Conservation (phyloP, 2,797 vertebrate species). For the Pachyuromys duprasi region DNA sequence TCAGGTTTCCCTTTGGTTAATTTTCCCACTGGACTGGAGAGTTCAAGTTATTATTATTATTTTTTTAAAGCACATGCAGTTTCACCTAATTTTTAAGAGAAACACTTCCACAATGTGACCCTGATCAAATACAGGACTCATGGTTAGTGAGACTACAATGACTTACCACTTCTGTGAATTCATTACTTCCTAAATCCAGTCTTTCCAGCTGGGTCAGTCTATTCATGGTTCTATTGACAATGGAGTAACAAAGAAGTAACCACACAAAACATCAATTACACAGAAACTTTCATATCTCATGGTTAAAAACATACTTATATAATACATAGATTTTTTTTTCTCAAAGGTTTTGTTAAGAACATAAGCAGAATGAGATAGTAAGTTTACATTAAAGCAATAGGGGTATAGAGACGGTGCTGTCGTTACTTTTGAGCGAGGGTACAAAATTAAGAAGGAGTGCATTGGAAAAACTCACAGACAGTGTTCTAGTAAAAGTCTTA, state of each 20-base stretch:
- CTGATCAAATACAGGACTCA: slow-evolving; percentile 73
- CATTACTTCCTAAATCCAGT: slow-evolving; percentile 99
- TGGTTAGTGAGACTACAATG: slow-evolving; percentile 40
- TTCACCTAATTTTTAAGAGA: slow-evolving; percentile 44
- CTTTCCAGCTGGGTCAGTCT: slow-evolving; percentile 97
- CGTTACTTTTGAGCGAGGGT: background rate
- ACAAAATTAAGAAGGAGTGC: slow-evolving; percentile 41
- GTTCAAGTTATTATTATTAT: background rate
- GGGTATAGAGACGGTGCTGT: background rate
- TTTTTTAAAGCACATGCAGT: background rate
- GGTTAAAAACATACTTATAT: background rate
- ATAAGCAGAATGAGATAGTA: background rate
- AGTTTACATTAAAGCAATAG: slow-evolving; percentile 27
- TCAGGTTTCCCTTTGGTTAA: slow-evolving; percentile 28
- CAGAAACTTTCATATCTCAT: slow-evolving; percentile 35
- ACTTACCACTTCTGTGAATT: slow-evolving; percentile 99
- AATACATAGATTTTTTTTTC: slow-evolving; percentile 12
- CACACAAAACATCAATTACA: slow-evolving; percentile 38
- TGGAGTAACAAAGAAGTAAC: slow-evolving; percentile 78
- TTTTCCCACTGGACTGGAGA: background rate
- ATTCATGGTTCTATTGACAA: slow-evolving; percentile 95
- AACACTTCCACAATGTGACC: slow-evolving; percentile 56
- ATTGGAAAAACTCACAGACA: too few species aligned
- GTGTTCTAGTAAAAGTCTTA: background rate
- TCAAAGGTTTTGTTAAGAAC: slow-evolving; percentile 18